Percentiles rank a stretch among this genome's conserved stretches.
phyloP scores from a whole-genome alignment of 2,888 invertebrate species.

The Scaptomyza flava region DNA sequence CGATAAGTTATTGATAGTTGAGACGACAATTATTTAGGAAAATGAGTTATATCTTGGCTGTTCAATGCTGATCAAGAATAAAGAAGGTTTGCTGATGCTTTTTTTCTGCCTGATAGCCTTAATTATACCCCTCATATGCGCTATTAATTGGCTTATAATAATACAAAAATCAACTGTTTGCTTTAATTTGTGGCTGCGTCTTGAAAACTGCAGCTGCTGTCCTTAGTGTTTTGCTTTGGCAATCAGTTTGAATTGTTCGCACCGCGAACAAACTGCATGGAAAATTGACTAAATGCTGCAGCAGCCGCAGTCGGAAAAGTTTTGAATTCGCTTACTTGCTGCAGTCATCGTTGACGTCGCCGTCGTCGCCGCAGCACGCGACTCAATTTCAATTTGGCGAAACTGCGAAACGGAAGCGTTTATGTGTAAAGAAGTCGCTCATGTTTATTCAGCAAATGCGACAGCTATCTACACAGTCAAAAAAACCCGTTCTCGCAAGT shows the following conservation, averaged over 20 bases:
- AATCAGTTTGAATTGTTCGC: slow-evolving; percentile 43
- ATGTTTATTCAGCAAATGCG: slow-evolving; percentile 65
- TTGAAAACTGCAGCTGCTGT: background rate
- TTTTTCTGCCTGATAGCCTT: too few relatives aligned
- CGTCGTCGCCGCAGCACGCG: slow-evolving; percentile 28
- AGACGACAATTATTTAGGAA: too few relatives aligned
- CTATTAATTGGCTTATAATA: background rate
- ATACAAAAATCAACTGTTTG: too few relatives aligned
- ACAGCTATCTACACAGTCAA: slow-evolving; percentile 3
- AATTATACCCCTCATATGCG: too few relatives aligned
- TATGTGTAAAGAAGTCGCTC: slow-evolving; percentile 53
- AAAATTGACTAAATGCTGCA: slow-evolving; percentile 2
- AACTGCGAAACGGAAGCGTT: slow-evolving; percentile 37
- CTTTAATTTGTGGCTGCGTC: background rate
- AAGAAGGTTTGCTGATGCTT: too few relatives aligned
- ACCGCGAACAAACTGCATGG: slow-evolving; percentile 8
- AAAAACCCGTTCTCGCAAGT: too few relatives aligned
- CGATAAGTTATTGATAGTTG: too few relatives aligned
- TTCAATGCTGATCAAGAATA: too few relatives aligned
- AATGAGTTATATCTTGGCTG: too few relatives aligned
- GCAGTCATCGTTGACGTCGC: background rate
- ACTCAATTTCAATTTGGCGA: slow-evolving; percentile 63
- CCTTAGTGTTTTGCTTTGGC: slow-evolving; percentile 6
- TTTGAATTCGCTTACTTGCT: slow-evolving; percentile 34
- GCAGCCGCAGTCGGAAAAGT: slow-evolving; percentile 30